Conservation (phyloP, 2,797 vertebrate species). For the Lacerta agilis region DNA sequence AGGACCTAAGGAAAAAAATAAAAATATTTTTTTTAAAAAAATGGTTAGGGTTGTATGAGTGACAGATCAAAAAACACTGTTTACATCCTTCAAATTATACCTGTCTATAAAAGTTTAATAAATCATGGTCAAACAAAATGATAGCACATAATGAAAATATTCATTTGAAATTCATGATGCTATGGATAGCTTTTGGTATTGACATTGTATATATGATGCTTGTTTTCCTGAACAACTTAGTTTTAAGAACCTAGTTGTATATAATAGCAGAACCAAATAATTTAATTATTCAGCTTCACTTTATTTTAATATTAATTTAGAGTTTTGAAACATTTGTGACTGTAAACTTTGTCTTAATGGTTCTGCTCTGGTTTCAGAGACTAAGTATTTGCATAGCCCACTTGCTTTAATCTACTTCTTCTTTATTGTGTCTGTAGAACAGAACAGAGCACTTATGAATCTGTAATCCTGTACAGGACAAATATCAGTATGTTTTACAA, state of each 20-base stretch:
- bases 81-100: constrained; percentile 11
- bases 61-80: constrained; percentile 19
- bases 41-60: constrained; percentile 39
- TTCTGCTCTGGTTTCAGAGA: not conserved
- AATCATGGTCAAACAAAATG: constrained; percentile 42
- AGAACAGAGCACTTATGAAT: constrained; percentile 28
- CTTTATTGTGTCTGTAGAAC: not conserved
- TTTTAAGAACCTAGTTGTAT: not conserved
- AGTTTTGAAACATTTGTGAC: not conserved
- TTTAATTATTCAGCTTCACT: not conserved
- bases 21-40: constrained; percentile 61
- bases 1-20: constrained; percentile 77
- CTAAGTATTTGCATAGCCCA: not conserved
- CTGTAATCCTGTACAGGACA: not conserved
- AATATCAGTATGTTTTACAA: constrained; percentile 12
- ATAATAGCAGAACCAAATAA: not conserved
- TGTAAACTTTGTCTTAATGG: constrained; percentile 7
- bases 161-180: constrained; percentile 6
- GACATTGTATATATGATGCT: not conserved
- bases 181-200: not conserved
- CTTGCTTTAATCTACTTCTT: not conserved
- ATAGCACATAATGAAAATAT: constrained; percentile 35
- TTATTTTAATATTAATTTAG: constrained; percentile 4
- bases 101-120: constrained; percentile 39
- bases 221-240: not conserved